A percentile compares a stretch with the other conserved stretches of the same genome.
These are phyloP conservation scores for Diarsia rubi DNA, from an alignment of 2,888 invertebrate genomes.

Conservation along the genomic window DNA sequence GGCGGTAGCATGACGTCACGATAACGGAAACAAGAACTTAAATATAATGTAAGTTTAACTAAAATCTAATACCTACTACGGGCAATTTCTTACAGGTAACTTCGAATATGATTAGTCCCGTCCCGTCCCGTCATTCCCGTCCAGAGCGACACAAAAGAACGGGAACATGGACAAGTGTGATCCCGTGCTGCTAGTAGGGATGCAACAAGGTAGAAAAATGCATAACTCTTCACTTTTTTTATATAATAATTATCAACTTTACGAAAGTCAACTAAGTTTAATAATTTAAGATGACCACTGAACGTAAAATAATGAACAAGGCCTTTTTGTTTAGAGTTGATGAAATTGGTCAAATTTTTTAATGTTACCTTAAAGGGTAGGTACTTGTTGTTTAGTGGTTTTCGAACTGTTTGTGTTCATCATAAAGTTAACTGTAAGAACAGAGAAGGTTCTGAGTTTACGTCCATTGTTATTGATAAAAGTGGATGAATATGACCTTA, in stretches of 20 bases:
- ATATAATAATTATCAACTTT: not conserved
- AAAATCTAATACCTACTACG: constrained; percentile 33
- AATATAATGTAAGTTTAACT: constrained; percentile 32
- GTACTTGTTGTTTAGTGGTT: not conserved
- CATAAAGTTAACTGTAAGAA: constrained; percentile 27
- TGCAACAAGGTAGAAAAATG: not conserved
- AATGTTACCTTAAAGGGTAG: not conserved
- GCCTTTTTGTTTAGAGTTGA: not conserved
- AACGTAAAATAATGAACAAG: not conserved
- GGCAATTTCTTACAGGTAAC: constrained; percentile 26
- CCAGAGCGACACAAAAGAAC: too few species aligned
- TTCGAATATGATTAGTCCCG: constrained; percentile 5
- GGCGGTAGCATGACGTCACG: constrained; percentile 85
- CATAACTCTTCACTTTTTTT: not conserved
- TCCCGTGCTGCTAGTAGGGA: not conserved
- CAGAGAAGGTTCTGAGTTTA: constrained; percentile 5
- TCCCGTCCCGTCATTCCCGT: too few species aligned
- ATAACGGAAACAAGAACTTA: constrained; percentile 75
- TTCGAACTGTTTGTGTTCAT: not conserved
- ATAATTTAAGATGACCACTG: not conserved
- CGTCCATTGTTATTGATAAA: constrained; percentile 35
- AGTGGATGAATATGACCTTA: constrained; percentile 9
- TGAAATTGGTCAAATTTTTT: not conserved
- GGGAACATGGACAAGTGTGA: not conserved
- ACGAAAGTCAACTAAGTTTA: too few species aligned